Conservation (phyloP, 2,113 vertebrate species). For the Pterophyllum scalare region DNA sequence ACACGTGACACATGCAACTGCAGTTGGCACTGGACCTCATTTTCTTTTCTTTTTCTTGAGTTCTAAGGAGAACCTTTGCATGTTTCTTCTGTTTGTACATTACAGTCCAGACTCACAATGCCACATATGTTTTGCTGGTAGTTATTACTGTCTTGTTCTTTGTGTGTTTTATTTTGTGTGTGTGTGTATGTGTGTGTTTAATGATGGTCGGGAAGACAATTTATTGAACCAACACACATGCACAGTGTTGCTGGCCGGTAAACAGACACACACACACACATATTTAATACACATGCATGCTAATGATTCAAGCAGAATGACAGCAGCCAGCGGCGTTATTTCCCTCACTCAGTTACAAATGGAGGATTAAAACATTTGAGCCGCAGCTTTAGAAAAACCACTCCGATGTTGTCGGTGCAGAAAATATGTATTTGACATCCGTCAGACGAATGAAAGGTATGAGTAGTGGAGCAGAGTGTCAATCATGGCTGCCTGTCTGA, state of each 20-base stretch:
- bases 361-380: conserved; percentile 44
- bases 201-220: conserved; percentile 6
- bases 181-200: neutral
- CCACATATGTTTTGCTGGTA: neutral
- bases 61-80: neutral
- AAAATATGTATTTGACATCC: conserved; percentile 22
- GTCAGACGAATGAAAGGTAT: conserved; percentile 39
- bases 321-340: conserved; percentile 27
- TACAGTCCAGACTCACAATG: neutral
- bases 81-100: neutral
- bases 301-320: conserved; percentile 27
- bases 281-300: conserved; percentile 2
- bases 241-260: conserved; percentile 8
- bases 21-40: neutral
- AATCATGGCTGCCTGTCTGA: conserved; percentile 26
- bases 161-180: no score
- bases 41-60: neutral
- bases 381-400: conserved; percentile 11
- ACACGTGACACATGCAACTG: neutral
- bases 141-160: neutral
- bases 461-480: conserved; percentile 28
- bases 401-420: conserved; percentile 32
- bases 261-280: neutral
- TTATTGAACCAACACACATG: neutral
- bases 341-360: conserved; percentile 37